Conservation (phyloP, 2,888 invertebrate species). For the Sisyra terminalis region DNA sequence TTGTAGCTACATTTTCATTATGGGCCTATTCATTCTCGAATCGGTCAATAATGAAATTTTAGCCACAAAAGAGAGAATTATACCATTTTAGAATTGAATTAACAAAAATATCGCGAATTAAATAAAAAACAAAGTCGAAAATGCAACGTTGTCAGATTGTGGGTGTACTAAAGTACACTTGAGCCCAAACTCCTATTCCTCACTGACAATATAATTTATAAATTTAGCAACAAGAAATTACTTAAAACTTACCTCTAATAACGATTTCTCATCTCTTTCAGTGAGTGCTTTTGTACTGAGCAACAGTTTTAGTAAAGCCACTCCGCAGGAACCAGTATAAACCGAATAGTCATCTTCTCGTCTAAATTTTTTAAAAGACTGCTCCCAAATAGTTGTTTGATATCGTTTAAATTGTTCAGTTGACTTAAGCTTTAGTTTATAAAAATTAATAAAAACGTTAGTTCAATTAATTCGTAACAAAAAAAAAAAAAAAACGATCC, state of each 20-base stretch:
- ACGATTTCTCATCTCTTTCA: conserved; percentile 8
- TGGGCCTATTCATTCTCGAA: too few relatives aligned
- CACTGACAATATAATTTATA: not conserved
- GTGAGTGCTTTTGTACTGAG: conserved; percentile 18
- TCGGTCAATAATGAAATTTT: too few relatives aligned
- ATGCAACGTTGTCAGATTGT: too few relatives aligned
- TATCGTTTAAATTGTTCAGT: conserved; percentile 5
- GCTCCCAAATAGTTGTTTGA: not conserved
- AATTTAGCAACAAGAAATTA: too few relatives aligned
- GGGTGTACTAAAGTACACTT: too few relatives aligned
- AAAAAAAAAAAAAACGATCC: conserved; percentile 23
- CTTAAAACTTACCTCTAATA: conserved; percentile 1
- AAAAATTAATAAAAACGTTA: not conserved
- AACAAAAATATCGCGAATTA: too few relatives aligned
- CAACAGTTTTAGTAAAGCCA: conserved; percentile 46
- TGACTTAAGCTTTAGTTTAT: not conserved
- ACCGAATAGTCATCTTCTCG: conserved; percentile 38
- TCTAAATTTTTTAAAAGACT: conserved; percentile 8
- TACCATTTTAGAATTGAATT: too few relatives aligned
- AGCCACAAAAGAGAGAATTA: too few relatives aligned
- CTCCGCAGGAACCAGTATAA: conserved; percentile 61
- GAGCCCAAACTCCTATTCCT: too few relatives aligned
- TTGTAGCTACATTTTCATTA: too few relatives aligned
- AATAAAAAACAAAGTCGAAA: too few relatives aligned
- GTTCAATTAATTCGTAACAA: conserved; percentile 9